Evolutionary conservation across 1,140 invertebrate species (phyloP).

Genomic region (Periplaneta americana): DNA sequence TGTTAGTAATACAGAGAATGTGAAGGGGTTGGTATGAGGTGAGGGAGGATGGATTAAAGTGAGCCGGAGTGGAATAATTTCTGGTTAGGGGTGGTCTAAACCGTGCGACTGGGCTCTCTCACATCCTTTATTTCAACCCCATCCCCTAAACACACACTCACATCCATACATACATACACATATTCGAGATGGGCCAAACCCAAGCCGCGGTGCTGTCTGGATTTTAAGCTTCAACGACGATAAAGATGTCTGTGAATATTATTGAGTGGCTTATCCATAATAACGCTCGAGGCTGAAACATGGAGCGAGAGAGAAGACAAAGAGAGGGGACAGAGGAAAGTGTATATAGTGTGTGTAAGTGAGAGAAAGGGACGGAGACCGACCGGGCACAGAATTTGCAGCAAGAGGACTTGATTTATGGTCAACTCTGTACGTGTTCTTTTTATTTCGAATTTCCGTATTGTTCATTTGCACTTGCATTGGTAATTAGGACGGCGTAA

Average conservation of each 20-base stretch:
- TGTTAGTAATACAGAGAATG: background rate
- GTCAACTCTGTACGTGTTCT: background rate
- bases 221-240: slow-evolving; percentile 5
- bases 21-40: background rate
- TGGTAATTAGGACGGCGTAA: background rate
- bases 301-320: background rate
- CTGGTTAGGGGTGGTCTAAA: slow-evolving; percentile 4
- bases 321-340: background rate
- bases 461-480: background rate
- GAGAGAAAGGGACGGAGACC: background rate
- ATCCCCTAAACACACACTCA: background rate
- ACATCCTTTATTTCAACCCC: background rate
- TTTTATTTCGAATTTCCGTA: background rate
- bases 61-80: slow-evolving; percentile 8
- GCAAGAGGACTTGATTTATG: background rate
- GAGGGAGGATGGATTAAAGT: slow-evolving; percentile 4
- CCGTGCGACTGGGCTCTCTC: background rate
- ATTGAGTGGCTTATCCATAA: slow-evolving; percentile 13
- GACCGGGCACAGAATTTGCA: background rate
- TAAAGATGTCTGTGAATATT: slow-evolving; percentile 10
- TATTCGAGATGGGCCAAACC: background rate
- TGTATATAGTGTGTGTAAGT: background rate
- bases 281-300: background rate
- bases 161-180: background rate
- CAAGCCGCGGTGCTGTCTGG: background rate